Conservation (phyloP, 2,888 invertebrate species). For the Parnassius mnemosyne region DNA sequence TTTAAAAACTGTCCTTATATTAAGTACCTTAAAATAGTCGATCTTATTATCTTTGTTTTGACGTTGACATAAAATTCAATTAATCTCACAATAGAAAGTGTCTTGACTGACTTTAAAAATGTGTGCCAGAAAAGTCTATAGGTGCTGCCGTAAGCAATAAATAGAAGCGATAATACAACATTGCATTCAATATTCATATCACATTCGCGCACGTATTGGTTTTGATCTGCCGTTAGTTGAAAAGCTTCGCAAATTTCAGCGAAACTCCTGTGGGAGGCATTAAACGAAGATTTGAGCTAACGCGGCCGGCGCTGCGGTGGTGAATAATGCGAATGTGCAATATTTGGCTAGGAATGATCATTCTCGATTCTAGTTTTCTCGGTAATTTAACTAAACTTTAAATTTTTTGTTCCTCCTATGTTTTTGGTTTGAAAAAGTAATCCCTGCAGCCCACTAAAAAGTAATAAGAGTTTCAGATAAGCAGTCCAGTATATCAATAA, state of each 20-base stretch:
- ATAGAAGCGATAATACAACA: conserved; percentile 13
- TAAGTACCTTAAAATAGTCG: too few relatives aligned
- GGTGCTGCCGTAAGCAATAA: conserved; percentile 5
- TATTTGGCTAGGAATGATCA: neutral
- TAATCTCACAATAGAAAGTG: too few relatives aligned
- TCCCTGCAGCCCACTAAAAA: too few relatives aligned
- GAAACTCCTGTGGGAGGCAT: conserved; percentile 18
- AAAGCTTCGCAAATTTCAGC: conserved; percentile 13
- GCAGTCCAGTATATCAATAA: too few relatives aligned
- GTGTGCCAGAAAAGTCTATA: too few relatives aligned
- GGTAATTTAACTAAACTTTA: neutral
- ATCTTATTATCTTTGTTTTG: too few relatives aligned
- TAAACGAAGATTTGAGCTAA: conserved; percentile 17
- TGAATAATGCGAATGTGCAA: conserved; percentile 5
- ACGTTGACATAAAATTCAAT: too few relatives aligned
- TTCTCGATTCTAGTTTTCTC: neutral
- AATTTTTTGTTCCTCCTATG: too few relatives aligned
- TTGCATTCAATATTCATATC: conserved; percentile 21
- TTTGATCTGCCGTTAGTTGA: conserved; percentile 18
- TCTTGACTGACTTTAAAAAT: too few relatives aligned
- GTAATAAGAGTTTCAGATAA: too few relatives aligned
- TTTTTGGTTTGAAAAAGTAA: too few relatives aligned
- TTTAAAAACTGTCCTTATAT: too few relatives aligned
- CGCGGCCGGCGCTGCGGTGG: neutral
- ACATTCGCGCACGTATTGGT: conserved; percentile 7